Percentiles rank a stretch among this genome's conserved stretches.
These are phyloP conservation scores for Aselliscus stoliczkanus DNA, from an alignment of 2,797 vertebrate genomes.

Conservation along the genomic window DNA sequence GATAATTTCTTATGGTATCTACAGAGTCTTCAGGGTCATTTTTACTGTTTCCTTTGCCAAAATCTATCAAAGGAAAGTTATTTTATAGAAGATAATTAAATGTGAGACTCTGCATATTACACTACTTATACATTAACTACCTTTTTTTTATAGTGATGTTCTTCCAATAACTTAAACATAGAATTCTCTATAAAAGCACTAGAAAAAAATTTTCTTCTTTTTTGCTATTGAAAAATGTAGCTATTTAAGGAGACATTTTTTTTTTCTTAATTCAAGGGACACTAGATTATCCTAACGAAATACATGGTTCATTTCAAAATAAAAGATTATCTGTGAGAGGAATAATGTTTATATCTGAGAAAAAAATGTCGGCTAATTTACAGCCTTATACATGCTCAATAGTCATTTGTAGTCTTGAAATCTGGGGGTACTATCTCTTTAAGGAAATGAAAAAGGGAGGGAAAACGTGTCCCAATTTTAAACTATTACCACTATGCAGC, in stretches of 20 bases:
- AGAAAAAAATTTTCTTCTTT: neutral
- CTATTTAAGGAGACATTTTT: neutral
- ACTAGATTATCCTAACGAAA: conserved; percentile 16
- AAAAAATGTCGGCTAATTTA: neutral
- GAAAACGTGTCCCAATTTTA: neutral
- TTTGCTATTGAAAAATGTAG: neutral
- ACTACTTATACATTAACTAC: neutral
- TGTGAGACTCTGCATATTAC: neutral
- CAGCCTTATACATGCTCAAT: neutral
- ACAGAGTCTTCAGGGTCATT: conserved; percentile 81
- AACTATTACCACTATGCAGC: conserved; percentile 1
- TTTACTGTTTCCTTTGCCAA: conserved; percentile 79
- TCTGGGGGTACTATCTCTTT: neutral
- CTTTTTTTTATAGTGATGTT: neutral
- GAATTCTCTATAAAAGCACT: neutral
- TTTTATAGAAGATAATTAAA: conserved; percentile 65
- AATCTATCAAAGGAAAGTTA: conserved; percentile 78
- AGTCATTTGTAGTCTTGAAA: conserved; percentile 9
- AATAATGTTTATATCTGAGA: neutral
- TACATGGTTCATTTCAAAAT: conserved; percentile 39
- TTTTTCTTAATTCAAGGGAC: neutral
- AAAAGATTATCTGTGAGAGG: conserved; percentile 5
- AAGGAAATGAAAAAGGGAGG: neutral
- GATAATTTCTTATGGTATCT: conserved; percentile 84
- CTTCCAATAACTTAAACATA: neutral